Conservation (phyloP, 2,888 invertebrate species). For the Pristionchus fissidentatus region DNA sequence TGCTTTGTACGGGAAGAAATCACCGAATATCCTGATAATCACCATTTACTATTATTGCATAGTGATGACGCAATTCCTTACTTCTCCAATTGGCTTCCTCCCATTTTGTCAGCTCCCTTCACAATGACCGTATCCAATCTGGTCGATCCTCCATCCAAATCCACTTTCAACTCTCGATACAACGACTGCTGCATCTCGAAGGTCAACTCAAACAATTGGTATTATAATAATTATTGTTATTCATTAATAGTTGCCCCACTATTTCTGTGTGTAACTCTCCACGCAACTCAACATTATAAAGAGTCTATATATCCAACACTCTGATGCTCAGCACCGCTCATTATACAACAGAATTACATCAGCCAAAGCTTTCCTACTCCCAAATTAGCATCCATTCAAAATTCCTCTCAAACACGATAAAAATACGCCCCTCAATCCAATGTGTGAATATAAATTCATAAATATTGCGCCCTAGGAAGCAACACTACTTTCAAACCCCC, state of each 20-base stretch:
- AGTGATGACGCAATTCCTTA: conserved; percentile 39
- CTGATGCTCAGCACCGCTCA: neutral
- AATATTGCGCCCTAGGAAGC: too few species aligned
- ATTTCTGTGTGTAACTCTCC: too few species aligned
- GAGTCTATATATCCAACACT: neutral
- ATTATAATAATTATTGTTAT: neutral
- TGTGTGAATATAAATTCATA: too few species aligned
- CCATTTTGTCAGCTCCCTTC: conserved; percentile 47
- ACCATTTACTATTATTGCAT: neutral
- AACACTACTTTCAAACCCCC: too few species aligned
- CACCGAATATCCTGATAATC: conserved; percentile 64
- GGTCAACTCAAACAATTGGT: conserved; percentile 7
- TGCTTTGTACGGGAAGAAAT: conserved; percentile 56
- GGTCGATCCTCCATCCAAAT: neutral
- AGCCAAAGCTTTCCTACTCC: too few species aligned
- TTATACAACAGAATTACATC: too few species aligned
- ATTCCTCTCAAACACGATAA: too few species aligned
- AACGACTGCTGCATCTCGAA: neutral
- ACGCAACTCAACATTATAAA: too few species aligned
- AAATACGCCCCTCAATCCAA: too few species aligned
- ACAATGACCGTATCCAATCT: conserved; percentile 14
- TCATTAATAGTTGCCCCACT: neutral
- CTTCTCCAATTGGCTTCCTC: conserved; percentile 54
- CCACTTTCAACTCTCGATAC: conserved; percentile 14
- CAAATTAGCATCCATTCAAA: neutral